Percentiles rank a stretch among this genome's conserved stretches.
phyloP scores from a whole-genome alignment of 1,140 invertebrate genomes.

The Aphis gossypii region DNA sequence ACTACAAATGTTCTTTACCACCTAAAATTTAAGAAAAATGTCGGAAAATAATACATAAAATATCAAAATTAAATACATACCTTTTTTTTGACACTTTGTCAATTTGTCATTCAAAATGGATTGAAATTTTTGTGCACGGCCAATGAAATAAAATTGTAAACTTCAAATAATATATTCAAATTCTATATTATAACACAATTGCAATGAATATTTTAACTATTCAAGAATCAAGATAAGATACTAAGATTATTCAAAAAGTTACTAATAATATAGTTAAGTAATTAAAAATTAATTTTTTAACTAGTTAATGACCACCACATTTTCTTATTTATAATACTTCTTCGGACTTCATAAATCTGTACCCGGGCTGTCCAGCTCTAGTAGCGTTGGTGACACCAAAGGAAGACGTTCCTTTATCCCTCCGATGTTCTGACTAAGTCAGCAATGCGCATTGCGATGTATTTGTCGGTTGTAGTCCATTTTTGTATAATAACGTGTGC shows the following conservation, averaged over 20 bases:
- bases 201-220: background rate
- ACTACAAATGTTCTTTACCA: background rate
- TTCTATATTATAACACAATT: background rate
- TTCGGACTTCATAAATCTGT: too few species aligned
- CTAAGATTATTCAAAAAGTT: background rate
- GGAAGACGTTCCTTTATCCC: too few species aligned
- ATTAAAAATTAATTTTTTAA: background rate
- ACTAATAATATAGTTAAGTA: background rate
- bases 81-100: too few species aligned
- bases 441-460: too few species aligned
- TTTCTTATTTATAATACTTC: background rate
- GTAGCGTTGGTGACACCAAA: too few species aligned
- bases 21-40: background rate
- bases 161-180: background rate
- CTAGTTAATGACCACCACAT: background rate
- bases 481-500: too few species aligned
- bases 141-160: background rate
- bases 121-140: too few species aligned
- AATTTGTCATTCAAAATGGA: too few species aligned
- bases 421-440: too few species aligned
- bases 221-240: too few species aligned
- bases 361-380: too few species aligned
- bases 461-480: too few species aligned
- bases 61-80: background rate
- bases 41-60: background rate